phyloP scores from a whole-genome alignment of 1,140 invertebrate genomes.

The Drosophila bifasciata region DNA sequence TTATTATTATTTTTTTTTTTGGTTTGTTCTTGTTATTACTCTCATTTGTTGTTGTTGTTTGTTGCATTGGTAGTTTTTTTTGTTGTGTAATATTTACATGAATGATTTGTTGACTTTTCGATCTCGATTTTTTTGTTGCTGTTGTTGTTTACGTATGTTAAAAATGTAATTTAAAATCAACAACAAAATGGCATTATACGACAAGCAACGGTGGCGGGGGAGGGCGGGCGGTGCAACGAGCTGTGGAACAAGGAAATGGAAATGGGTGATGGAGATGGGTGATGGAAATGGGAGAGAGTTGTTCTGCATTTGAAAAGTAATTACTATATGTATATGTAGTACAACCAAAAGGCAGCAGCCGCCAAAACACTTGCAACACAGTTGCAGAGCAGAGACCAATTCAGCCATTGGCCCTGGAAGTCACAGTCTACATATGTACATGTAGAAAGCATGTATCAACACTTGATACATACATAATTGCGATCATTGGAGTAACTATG shows the following conservation, averaged over 20 bases:
- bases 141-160: conserved; percentile 22
- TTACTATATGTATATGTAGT: no score
- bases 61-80: conserved; percentile 17
- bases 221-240: conserved; percentile 15
- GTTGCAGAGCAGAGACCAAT: no score
- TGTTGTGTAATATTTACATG: conserved; percentile 70
- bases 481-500: no score
- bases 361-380: neutral
- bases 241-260: neutral
- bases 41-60: conserved; percentile 21
- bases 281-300: neutral
- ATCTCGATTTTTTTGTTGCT: conserved; percentile 24
- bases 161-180: conserved; percentile 55
- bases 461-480: no score
- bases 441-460: no score
- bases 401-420: no score
- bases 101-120: conserved; percentile 65
- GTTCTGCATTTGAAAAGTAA: conserved; percentile 30
- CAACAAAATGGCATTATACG: conserved; percentile 39
- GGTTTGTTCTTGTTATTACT: conserved; percentile 36
- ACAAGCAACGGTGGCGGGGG: no score
- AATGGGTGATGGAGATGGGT: neutral
- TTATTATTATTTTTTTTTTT: conserved; percentile 28
- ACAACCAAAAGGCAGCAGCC: conserved; percentile 16
- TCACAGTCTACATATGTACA: no score